Conservation (phyloP, 2,797 vertebrate species). For the Fistularia tabacaria region DNA sequence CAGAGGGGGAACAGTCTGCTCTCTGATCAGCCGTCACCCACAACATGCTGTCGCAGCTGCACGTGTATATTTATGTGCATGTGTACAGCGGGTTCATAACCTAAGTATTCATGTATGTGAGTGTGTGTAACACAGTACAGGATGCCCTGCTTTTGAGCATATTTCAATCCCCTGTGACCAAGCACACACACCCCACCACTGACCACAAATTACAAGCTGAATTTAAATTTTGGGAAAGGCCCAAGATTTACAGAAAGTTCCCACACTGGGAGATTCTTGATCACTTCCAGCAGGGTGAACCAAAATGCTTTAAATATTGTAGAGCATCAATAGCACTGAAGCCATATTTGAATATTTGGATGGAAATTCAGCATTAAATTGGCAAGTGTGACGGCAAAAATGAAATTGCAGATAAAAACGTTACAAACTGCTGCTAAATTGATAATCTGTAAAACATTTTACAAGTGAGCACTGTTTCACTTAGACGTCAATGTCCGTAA, state of each 20-base stretch:
- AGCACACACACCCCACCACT: slow-evolving; percentile 40
- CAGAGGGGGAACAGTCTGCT: slow-evolving; percentile 38
- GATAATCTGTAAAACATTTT: background rate
- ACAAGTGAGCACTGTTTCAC: background rate
- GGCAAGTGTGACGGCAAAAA: no score
- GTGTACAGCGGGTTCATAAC: slow-evolving; percentile 48
- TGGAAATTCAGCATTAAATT: slow-evolving; percentile 1
- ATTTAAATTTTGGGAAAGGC: slow-evolving; percentile 68
- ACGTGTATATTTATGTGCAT: slow-evolving; percentile 48
- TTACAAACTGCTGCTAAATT: no score
- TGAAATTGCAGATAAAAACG: background rate
- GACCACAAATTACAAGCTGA: slow-evolving; percentile 76
- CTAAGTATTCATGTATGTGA: slow-evolving; percentile 44
- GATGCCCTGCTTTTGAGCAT: slow-evolving; percentile 54
- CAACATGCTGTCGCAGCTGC: slow-evolving; percentile 53
- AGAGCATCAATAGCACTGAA: slow-evolving; percentile 29
- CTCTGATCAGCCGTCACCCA: slow-evolving; percentile 68
- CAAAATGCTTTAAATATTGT: slow-evolving; percentile 27
- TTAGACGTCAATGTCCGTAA: no score
- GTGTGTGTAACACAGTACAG: slow-evolving; percentile 45
- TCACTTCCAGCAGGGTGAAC: slow-evolving; percentile 58
- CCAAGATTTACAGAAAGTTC: slow-evolving; percentile 70
- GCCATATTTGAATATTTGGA: slow-evolving; percentile 1
- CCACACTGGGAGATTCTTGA: slow-evolving; percentile 62
- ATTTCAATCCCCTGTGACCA: slow-evolving; percentile 51